Conservation (phyloP, 2,888 invertebrate genomes). For the Pocota personata region DNA sequence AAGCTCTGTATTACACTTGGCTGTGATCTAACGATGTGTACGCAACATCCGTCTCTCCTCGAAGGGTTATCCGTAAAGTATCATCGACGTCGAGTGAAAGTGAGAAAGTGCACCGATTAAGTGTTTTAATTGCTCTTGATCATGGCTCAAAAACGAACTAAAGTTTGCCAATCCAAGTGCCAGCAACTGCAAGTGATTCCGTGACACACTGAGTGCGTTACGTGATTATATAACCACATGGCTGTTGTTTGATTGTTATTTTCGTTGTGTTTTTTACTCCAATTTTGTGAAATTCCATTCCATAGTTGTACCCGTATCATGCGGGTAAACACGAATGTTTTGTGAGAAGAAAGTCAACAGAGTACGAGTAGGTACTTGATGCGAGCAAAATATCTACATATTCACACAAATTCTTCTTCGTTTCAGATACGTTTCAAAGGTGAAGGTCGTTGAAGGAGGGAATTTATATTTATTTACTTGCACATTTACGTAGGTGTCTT, state of each 20-base stretch:
- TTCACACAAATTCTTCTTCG: neutral
- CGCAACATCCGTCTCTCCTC: conserved; percentile 18
- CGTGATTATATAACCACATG: conserved; percentile 33
- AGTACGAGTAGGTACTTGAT: neutral
- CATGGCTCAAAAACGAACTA: conserved; percentile 12
- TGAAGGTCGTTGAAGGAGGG: conserved; percentile 56
- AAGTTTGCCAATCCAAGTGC: conserved; percentile 30
- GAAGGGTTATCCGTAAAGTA: conserved; percentile 13
- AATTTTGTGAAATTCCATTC: conserved; percentile 56
- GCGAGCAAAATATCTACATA: neutral
- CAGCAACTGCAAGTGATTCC: conserved; percentile 44
- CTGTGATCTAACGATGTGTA: conserved; percentile 15
- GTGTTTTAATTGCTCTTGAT: conserved; percentile 53
- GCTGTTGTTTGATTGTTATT: conserved; percentile 14
- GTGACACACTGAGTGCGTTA: conserved; percentile 57
- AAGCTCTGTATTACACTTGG: neutral
- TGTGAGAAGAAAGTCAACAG: conserved; percentile 55
- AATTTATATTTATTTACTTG: conserved; percentile 25
- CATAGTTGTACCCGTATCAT: conserved; percentile 18
- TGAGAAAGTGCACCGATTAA: conserved; percentile 34
- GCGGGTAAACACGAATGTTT: conserved; percentile 30
- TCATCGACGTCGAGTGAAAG: conserved; percentile 37
- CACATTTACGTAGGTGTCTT: conserved; percentile 4
- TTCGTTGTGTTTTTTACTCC: neutral
- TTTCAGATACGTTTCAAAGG: conserved; percentile 31